These are phyloP conservation scores for Drosophila azteca DNA, from an alignment of 1,140 invertebrate species.

Conservation along the genomic window DNA sequence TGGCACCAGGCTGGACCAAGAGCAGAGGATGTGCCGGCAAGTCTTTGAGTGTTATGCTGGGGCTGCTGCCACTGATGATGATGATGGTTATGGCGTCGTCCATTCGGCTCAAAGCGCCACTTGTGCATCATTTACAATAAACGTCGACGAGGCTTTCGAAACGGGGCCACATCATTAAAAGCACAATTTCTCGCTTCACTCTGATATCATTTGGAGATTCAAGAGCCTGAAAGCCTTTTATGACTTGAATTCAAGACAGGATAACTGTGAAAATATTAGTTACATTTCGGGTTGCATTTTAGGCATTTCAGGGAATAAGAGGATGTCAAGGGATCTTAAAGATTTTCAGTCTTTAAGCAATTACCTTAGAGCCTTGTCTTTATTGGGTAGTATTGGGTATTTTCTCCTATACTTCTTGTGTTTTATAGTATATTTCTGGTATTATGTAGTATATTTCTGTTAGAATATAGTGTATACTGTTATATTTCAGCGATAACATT, in stretches of 20 bases:
- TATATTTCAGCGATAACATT: too few relatives aligned
- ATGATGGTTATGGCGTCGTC: slow-evolving; percentile 32
- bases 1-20: slow-evolving; percentile 26
- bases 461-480: too few relatives aligned
- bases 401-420: too few relatives aligned
- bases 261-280: slow-evolving; percentile 33
- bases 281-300: slow-evolving; percentile 13
- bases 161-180: slow-evolving; percentile 57
- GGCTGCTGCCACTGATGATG: not conserved
- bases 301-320: not conserved
- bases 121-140: slow-evolving; percentile 78
- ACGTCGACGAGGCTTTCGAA: slow-evolving; percentile 42
- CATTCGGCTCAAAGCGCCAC: slow-evolving; percentile 47
- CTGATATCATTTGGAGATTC: slow-evolving; percentile 19
- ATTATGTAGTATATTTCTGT: too few relatives aligned
- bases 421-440: too few relatives aligned
- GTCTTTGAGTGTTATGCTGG: too few relatives aligned
- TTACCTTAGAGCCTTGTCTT: too few relatives aligned
- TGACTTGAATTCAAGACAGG: slow-evolving; percentile 27
- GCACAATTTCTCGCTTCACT: slow-evolving; percentile 34
- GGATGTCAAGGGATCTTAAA: too few relatives aligned
- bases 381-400: too few relatives aligned
- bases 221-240: slow-evolving; percentile 1
- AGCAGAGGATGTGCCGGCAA: too few relatives aligned
- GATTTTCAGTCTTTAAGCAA: too few relatives aligned